phyloP scores from a whole-genome alignment of 2,113 vertebrate genomes.

The Aphelocoma coerulescens region DNA sequence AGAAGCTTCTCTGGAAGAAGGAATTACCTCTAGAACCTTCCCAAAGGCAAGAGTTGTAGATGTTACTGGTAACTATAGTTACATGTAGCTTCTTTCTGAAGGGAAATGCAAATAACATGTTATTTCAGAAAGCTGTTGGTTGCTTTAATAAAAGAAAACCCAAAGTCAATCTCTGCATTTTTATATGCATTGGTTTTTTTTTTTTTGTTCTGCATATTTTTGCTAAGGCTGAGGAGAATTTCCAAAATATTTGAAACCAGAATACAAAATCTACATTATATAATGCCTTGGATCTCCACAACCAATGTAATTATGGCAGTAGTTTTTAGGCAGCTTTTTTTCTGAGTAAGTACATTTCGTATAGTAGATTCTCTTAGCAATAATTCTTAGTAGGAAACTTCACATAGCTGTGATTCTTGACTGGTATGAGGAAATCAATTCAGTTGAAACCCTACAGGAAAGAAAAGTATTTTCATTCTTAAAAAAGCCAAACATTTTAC shows the following conservation, averaged over 20 bases:
- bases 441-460: slow-evolving; percentile 1
- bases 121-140: slow-evolving; percentile 37
- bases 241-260: not conserved
- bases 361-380: not conserved
- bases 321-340: not conserved
- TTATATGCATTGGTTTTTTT: not conserved
- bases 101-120: slow-evolving; percentile 41
- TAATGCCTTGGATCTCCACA: not conserved
- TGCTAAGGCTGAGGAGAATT: not conserved
- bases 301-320: not conserved
- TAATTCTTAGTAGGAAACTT: slow-evolving; percentile 1
- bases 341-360: not conserved
- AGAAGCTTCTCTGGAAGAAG: slow-evolving; percentile 32
- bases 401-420: not conserved
- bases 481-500: not conserved
- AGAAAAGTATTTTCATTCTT: not conserved
- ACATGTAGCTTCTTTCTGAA: slow-evolving; percentile 42
- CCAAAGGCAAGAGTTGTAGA: slow-evolving; percentile 10
- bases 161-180: slow-evolving; percentile 3
- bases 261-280: not conserved
- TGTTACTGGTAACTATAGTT: slow-evolving; percentile 70
- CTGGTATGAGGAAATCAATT: not conserved
- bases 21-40: slow-evolving; percentile 32
- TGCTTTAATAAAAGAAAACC: slow-evolving; percentile 40
- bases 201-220: slow-evolving; percentile 6